Evolutionary conservation across 2,888 invertebrate genomes (phyloP).

Genomic region (Hydroisotoma schaefferi): DNA sequence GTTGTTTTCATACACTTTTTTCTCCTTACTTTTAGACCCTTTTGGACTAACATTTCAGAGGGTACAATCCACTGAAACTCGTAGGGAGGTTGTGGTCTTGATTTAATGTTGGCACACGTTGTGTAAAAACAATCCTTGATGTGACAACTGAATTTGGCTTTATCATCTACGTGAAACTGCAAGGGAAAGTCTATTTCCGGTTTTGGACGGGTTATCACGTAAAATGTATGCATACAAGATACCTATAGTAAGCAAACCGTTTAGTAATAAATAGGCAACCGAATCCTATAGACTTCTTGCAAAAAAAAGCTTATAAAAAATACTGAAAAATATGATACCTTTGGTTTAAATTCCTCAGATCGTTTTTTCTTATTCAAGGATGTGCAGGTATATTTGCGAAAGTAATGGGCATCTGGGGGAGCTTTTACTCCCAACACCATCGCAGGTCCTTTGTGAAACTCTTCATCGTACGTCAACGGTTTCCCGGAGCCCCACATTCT

Average conservation of each 20-base stretch:
- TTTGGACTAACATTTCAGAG: neutral
- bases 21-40: no score
- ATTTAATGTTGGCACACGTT: neutral
- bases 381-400: constrained; percentile 1
- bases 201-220: constrained; percentile 4
- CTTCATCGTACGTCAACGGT: neutral
- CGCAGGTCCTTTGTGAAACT: neutral
- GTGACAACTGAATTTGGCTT: neutral
- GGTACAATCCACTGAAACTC: neutral
- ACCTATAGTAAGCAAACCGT: no score
- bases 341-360: neutral
- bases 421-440: neutral
- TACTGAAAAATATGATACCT: no score
- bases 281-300: no score
- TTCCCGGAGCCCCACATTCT: neutral
- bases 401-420: neutral
- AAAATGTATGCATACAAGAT: constrained; percentile 3
- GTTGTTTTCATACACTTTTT: neutral
- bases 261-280: no score
- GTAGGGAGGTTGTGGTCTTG: neutral
- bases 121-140: neutral
- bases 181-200: constrained; percentile 1
- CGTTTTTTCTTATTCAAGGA: neutral
- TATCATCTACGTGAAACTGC: neutral
- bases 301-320: no score